Evolutionary conservation across 53 echinoderm and acorn worm species (phyloP), one percentile per base, ranked within the genome.

Genomic region (Glandiceps talaboti): DNA sequence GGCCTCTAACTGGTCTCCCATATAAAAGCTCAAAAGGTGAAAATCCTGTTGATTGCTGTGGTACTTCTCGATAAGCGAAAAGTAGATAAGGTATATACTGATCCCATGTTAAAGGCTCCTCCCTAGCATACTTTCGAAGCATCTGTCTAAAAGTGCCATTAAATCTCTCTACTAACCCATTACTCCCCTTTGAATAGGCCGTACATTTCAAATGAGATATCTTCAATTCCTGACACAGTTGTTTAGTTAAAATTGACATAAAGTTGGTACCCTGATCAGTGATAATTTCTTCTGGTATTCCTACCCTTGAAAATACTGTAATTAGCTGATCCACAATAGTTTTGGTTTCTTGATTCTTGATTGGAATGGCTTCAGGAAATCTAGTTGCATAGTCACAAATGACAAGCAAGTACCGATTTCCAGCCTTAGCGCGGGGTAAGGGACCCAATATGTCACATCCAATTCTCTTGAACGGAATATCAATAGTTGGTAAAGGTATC

Each of bases 201-300:
- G 76, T 33, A 25, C 81, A 28, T 26, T 29, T 78, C 27, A 86
- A 25, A 27, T 74, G 77, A 1, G 73, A 72, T 73, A 78, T 78
- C 0, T 27, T 20, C 31, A 86, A 32, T 26, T 28, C 1, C n/a
- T 77, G 14, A 78, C 74, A 86, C 14, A 86, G 27, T 32, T 82
- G 27, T 28, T 82, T 82, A 74, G 82, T 74, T 32, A 86, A 77
- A 29, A 32, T 78, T 25, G 86, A 82, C 73, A 79, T 82, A 31
- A 85, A 85, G 31, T 89, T 82, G 29, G 85, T 32, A 0, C 85
- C 89, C 27, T 85, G 85, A 29, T 89, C 89, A 30, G 89, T 75
- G 14, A 85, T 28, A 78, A 85, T 85, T 74, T 89, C 85, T 27
- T 73, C 1, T 0, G 83, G 89, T 32, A 89, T 76, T 0, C 89